Conservation (phyloP, 2,797 vertebrate genomes). For the Adrianichthys oophorus region DNA sequence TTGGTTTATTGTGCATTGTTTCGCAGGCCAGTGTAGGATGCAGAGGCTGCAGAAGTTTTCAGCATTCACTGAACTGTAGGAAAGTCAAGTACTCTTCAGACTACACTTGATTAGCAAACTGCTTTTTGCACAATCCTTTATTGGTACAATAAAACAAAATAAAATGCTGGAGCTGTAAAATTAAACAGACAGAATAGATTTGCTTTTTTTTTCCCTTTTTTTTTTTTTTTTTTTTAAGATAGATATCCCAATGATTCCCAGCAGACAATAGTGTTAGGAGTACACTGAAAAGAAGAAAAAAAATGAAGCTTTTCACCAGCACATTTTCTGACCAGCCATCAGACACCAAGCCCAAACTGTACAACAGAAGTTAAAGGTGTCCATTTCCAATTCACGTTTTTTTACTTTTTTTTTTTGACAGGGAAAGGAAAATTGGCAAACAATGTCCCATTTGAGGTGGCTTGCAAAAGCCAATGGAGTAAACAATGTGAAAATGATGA, state of each 20-base stretch:
- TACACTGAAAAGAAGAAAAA: slow-evolving; percentile 70
- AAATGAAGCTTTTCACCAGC: slow-evolving; percentile 70
- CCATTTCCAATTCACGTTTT: slow-evolving; percentile 52
- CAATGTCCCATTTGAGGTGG: slow-evolving; percentile 61
- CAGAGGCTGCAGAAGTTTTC: slow-evolving; percentile 55
- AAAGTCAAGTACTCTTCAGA: slow-evolving; percentile 63
- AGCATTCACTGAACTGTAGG: slow-evolving; percentile 38
- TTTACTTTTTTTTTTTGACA: slow-evolving; percentile 49
- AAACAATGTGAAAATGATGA: slow-evolving; percentile 41
- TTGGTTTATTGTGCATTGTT: slow-evolving; percentile 75
- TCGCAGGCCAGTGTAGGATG: slow-evolving; percentile 53
- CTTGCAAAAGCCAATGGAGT: slow-evolving; percentile 59
- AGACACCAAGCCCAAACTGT: slow-evolving; percentile 55
- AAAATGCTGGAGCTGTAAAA: slow-evolving; percentile 75
- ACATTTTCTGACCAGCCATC: slow-evolving; percentile 67
- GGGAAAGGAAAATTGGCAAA: slow-evolving; percentile 34
- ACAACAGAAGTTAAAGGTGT: slow-evolving; percentile 68
- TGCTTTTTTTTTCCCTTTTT: slow-evolving; percentile 1
- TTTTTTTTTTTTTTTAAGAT: slow-evolving; percentile 53
- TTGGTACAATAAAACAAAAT: slow-evolving; percentile 80
- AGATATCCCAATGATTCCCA: slow-evolving; percentile 73
- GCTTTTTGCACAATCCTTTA: slow-evolving; percentile 80
- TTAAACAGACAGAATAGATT: slow-evolving; percentile 75
- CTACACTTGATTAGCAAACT: slow-evolving; percentile 72
- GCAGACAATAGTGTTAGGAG: slow-evolving; percentile 78